These are phyloP conservation scores for Borostomias antarcticus DNA, from an alignment of 2,797 vertebrate species.

Conservation along the genomic window DNA sequence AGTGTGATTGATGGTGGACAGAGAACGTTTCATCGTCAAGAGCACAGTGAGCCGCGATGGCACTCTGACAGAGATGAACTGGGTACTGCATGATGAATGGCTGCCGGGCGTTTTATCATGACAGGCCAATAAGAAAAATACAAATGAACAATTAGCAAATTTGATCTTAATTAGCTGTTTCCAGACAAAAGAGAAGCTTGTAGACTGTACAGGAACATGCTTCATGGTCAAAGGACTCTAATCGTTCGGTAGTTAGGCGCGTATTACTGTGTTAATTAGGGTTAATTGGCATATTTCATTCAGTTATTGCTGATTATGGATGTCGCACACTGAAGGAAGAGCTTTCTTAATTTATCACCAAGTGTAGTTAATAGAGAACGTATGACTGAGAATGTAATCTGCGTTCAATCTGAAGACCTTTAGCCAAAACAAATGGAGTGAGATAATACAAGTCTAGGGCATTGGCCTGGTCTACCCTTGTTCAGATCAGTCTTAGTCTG, in stretches of 20 bases:
- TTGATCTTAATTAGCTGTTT: constrained; percentile 69
- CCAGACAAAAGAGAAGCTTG: constrained; percentile 66
- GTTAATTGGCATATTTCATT: constrained; percentile 73
- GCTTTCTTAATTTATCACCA: constrained; percentile 53
- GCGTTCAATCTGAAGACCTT: background rate
- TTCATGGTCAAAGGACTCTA: constrained; percentile 56
- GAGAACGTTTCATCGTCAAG: constrained; percentile 74
- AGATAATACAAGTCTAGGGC: background rate
- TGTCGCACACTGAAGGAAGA: constrained; percentile 55
- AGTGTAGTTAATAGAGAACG: constrained; percentile 35
- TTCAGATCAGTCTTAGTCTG: constrained; percentile 27
- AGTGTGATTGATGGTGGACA: constrained; percentile 72
- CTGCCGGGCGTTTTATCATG: constrained; percentile 65
- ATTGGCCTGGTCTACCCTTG: constrained; percentile 13
- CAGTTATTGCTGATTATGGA: constrained; percentile 60
- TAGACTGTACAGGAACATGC: constrained; percentile 61
- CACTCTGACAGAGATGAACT: constrained; percentile 69
- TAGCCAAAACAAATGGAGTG: background rate
- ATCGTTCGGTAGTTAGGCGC: constrained; percentile 61
- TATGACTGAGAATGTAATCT: constrained; percentile 21
- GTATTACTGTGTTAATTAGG: constrained; percentile 74
- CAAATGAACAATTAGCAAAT: constrained; percentile 78
- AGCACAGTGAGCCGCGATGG: constrained; percentile 45
- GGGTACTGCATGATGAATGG: constrained; percentile 62
- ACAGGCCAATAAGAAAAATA: constrained; percentile 73